Conservation (phyloP, 2,797 vertebrate genomes). For the Silurus aristotelis region DNA sequence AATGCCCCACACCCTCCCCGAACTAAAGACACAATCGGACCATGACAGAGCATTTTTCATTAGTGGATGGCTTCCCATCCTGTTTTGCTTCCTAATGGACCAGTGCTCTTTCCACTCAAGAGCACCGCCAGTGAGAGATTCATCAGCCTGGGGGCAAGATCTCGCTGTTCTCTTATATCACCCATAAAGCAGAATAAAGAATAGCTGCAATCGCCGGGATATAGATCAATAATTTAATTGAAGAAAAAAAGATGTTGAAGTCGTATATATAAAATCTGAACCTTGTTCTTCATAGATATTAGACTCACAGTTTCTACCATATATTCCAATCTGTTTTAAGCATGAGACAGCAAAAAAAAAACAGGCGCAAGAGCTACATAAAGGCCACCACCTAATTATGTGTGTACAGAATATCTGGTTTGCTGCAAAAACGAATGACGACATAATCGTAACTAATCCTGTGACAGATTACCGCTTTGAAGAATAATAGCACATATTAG, state of each 20-base stretch:
- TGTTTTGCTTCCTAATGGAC: slow-evolving; percentile 12
- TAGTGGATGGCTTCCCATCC: slow-evolving; percentile 26
- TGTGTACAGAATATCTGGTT: neutral
- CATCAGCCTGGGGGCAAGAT: slow-evolving; percentile 2
- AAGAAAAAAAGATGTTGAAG: neutral
- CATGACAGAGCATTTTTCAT: slow-evolving; percentile 48
- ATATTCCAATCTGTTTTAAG: neutral
- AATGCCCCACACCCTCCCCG: slow-evolving; percentile 11
- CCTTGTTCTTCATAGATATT: neutral
- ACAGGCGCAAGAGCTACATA: neutral
- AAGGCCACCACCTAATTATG: neutral
- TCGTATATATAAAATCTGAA: neutral
- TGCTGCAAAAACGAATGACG: slow-evolving; percentile 2
- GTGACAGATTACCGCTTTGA: neutral
- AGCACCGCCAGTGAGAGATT: slow-evolving; percentile 5
- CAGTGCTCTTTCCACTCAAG: slow-evolving; percentile 16
- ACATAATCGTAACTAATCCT: neutral
- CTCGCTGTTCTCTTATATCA: neutral
- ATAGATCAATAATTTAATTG: neutral
- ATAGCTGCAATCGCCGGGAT: neutral
- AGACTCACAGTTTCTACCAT: neutral
- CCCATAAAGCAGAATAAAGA: neutral
- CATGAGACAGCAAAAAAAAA: slow-evolving; percentile 23
- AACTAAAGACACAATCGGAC: slow-evolving; percentile 41
- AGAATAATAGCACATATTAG: neutral